These are phyloP conservation scores for Drosophila neocordata DNA, from an alignment of 1,140 invertebrate genomes.

Conservation along the genomic window DNA sequence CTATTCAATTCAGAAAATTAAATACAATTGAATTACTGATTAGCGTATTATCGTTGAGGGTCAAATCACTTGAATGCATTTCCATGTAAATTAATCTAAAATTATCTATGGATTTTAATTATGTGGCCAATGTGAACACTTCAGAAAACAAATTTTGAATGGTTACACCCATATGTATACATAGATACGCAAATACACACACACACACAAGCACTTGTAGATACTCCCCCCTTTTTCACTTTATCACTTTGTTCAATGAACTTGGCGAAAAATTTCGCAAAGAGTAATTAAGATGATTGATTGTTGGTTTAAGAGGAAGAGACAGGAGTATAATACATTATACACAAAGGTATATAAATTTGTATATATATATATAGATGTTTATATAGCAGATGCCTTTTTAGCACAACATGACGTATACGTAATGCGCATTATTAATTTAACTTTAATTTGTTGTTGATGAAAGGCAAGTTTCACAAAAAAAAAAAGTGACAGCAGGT, in stretches of 20 bases:
- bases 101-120: not conserved
- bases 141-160: not conserved
- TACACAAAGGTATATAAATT: not conserved
- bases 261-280: conserved; percentile 2
- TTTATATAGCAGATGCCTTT: not conserved
- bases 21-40: not conserved
- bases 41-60: not conserved
- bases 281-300: conserved; percentile 15
- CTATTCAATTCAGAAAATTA: not conserved
- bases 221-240: not conserved
- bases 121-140: not conserved
- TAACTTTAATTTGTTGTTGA: not conserved
- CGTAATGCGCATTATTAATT: conserved; percentile 1
- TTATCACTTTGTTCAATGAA: not conserved
- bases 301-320: not conserved
- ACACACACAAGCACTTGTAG: no score
- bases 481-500: no score
- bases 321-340: not conserved
- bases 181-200: no score
- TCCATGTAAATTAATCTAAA: not conserved
- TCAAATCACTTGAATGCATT: not conserved
- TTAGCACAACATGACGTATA: conserved; percentile 1
- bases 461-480: not conserved
- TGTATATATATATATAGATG: not conserved
- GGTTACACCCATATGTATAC: not conserved